These are phyloP conservation scores for Bettongia penicillata DNA, from an alignment of 2,113 vertebrate genomes.

Conservation along the genomic window DNA sequence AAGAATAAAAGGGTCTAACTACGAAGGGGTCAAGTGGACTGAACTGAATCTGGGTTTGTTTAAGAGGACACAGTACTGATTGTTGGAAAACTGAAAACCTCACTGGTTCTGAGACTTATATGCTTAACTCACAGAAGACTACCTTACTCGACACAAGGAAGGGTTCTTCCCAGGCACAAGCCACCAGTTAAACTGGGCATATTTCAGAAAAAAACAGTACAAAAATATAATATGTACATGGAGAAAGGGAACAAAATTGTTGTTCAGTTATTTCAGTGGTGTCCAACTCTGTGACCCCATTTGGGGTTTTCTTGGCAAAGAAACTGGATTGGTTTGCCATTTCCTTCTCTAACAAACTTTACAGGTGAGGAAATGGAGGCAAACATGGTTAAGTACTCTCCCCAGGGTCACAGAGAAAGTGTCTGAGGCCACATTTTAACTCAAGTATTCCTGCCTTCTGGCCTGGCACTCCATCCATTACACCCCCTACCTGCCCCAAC, in stretches of 20 bases:
- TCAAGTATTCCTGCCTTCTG: not conserved
- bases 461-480: not conserved
- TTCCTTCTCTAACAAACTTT: not conserved
- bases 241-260: constrained; percentile 61
- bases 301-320: not conserved
- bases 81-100: constrained; percentile 31
- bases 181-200: constrained; percentile 40
- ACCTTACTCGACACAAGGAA: not conserved
- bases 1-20: not conserved
- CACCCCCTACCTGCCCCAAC: not conserved
- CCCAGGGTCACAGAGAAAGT: not conserved
- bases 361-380: not conserved
- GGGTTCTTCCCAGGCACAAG: constrained; percentile 21
- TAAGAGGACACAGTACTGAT: not conserved
- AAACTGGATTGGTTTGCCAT: not conserved
- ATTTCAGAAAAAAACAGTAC: constrained; percentile 50
- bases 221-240: constrained; percentile 70
- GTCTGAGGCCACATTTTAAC: not conserved
- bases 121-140: not conserved
- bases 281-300: no score
- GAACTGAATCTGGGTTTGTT: not conserved
- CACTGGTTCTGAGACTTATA: constrained; percentile 9
- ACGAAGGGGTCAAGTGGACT: not conserved
- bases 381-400: not conserved
- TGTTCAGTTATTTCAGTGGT: not conserved